phyloP scores from a whole-genome alignment of 2,113 vertebrate genomes.

The Crotophaga sulcirostris region DNA sequence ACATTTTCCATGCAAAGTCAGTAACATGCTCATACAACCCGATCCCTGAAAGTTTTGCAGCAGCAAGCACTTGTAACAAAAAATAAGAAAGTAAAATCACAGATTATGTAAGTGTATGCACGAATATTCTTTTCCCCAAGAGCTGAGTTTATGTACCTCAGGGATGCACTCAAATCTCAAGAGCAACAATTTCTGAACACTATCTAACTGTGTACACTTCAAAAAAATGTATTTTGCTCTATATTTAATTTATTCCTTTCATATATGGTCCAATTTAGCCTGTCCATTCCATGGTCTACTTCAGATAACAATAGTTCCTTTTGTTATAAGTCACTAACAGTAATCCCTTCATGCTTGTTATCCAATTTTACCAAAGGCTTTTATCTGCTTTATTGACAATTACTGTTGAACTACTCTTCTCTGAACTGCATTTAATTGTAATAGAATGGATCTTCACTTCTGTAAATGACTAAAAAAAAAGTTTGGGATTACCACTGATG shows the following conservation, averaged over 20 bases:
- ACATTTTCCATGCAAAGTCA: not conserved
- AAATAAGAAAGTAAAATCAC: not conserved
- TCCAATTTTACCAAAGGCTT: constrained; percentile 16
- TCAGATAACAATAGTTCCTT: constrained; percentile 13
- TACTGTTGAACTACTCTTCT: not conserved
- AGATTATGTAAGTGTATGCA: rapidly evolving
- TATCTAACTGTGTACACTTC: not conserved
- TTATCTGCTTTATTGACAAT: constrained; percentile 48
- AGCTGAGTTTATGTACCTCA: not conserved
- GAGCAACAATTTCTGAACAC: not conserved
- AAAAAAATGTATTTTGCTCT: not conserved
- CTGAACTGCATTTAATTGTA: not conserved
- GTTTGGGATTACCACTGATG: not conserved
- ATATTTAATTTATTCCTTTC: constrained; percentile 8
- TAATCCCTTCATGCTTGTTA: constrained; percentile 53
- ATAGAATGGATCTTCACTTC: not conserved
- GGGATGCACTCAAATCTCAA: not conserved
- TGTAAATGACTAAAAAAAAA: not conserved
- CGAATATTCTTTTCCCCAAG: not conserved
- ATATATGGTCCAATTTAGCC: not conserved
- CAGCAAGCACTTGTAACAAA: not conserved
- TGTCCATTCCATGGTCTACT: not conserved
- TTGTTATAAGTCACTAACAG: constrained; percentile 13
- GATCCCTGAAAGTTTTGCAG: not conserved
- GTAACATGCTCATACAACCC: not conserved